These are phyloP conservation scores for Cantharis rufa DNA, from an alignment of 2,888 invertebrate genomes.

Conservation along the genomic window DNA sequence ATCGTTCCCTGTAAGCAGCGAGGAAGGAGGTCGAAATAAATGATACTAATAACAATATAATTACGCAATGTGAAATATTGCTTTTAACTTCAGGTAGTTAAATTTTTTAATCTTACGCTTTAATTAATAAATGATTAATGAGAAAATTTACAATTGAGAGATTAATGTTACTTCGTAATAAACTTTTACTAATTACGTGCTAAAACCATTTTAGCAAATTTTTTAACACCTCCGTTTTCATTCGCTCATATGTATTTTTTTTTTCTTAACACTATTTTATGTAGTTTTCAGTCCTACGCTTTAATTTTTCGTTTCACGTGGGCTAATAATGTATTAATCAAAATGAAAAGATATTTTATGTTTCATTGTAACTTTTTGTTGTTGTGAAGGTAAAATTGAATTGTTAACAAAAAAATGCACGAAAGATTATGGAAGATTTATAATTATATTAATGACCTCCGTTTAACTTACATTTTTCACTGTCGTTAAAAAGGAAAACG, in stretches of 20 bases:
- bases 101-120: background rate
- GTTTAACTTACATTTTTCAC: background rate
- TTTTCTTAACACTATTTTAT: background rate
- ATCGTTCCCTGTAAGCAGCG: background rate
- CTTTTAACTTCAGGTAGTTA: background rate
- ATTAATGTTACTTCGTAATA: background rate
- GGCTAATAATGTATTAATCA: background rate
- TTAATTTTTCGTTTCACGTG: background rate
- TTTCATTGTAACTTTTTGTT: background rate
- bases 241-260: background rate
- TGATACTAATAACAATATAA: background rate
- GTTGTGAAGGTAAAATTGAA: background rate
- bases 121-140: background rate
- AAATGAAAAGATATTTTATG: background rate
- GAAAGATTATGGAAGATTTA: background rate
- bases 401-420: background rate
- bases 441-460: background rate
- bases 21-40: background rate
- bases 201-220: background rate
- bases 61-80: background rate
- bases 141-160: background rate
- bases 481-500: background rate
- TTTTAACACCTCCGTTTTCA: background rate
- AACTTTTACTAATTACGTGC: background rate
- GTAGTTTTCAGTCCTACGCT: background rate